Percentiles rank a stretch among this genome's conserved stretches.
Evolutionary conservation across 1,140 invertebrate species (phyloP).

Genomic region (Cepaea nemoralis): DNA sequence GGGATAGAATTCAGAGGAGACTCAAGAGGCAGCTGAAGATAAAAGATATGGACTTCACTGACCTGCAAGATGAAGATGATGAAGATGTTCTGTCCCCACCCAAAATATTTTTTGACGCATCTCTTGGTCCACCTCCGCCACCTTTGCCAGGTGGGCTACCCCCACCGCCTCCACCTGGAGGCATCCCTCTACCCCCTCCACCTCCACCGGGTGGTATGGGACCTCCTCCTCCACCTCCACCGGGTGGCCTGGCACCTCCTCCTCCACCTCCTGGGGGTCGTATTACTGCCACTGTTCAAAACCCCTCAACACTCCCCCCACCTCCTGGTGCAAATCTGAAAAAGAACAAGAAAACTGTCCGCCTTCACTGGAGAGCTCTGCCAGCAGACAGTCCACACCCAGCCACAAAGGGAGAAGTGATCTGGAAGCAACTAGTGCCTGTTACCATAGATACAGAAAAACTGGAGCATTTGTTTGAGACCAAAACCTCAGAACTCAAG

Average conservation of each 20-base stretch:
- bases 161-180: not conserved
- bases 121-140: slow-evolving; percentile 69
- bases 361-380: slow-evolving; percentile 97
- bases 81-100: slow-evolving; percentile 66
- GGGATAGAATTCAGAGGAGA: slow-evolving; percentile 90
- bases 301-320: slow-evolving; percentile 66
- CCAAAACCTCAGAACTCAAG: slow-evolving; percentile 93
- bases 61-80: slow-evolving; percentile 80
- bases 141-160: slow-evolving; percentile 44
- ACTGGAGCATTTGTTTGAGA: slow-evolving; percentile 97
- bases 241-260: slow-evolving; percentile 59
- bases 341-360: slow-evolving; percentile 98
- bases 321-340: slow-evolving; percentile 74
- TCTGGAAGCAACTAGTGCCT: slow-evolving; percentile 94
- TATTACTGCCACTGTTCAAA: slow-evolving; percentile 72
- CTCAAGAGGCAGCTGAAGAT: slow-evolving; percentile 87
- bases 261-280: slow-evolving; percentile 68
- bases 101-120: slow-evolving; percentile 49
- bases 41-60: slow-evolving; percentile 96
- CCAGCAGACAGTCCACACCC: slow-evolving; percentile 76
- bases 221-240: slow-evolving; percentile 70
- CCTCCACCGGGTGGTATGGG: slow-evolving; percentile 71
- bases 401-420: slow-evolving; percentile 79
- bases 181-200: slow-evolving; percentile 72
- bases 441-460: slow-evolving; percentile 88